Conservation (phyloP, 1,140 invertebrate genomes). For the Cotesia vestalis region DNA sequence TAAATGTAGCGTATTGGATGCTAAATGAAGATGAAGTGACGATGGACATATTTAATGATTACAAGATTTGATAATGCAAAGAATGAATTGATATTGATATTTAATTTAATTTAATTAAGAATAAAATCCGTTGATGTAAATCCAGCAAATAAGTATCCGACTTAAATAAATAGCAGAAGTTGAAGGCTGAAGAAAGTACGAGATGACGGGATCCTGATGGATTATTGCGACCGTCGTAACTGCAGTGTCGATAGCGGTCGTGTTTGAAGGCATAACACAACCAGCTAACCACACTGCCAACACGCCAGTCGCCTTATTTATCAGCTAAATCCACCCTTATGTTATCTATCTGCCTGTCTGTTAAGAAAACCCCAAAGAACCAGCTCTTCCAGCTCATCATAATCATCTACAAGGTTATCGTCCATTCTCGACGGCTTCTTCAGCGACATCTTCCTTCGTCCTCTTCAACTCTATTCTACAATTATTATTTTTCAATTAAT, state of each 20-base stretch:
- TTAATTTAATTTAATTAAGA: too few species aligned
- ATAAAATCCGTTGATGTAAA: too few species aligned
- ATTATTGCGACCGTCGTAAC: conserved; percentile 70
- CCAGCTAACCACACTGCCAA: conserved; percentile 99
- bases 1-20: neutral
- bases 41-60: too few species aligned
- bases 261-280: conserved; percentile 80
- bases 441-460: conserved; percentile 26
- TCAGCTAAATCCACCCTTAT: too few species aligned
- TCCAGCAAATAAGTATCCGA: too few species aligned
- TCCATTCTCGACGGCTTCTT: conserved; percentile 6
- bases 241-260: conserved; percentile 96
- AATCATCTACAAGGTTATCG: conserved; percentile 2
- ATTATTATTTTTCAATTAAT: too few species aligned
- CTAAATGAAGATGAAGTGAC: too few species aligned
- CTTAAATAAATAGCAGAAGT: neutral
- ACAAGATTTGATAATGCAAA: neutral
- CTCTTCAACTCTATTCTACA: conserved; percentile 27
- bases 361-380: conserved; percentile 16
- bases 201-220: conserved; percentile 26
- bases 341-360: neutral
- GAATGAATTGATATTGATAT: neutral
- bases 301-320: conserved; percentile 67
- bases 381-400: conserved; percentile 2
- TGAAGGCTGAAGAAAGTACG: conserved; percentile 15